Base-by-base conservation (phyloP, 2,888 invertebrate genomes). In the Nephrotoma appendiculata region DNA sequence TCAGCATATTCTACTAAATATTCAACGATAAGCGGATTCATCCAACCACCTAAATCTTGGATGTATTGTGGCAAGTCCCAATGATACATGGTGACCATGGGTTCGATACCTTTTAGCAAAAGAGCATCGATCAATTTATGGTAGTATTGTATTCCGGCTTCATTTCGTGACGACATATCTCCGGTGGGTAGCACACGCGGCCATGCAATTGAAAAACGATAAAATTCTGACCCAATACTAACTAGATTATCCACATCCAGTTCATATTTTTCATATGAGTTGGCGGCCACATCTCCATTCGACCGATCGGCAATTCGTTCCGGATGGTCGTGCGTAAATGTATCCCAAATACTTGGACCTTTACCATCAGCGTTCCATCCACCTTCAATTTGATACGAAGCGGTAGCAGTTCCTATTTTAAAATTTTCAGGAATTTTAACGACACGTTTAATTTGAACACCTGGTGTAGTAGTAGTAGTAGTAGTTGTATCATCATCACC, bases 141-240 rank as follows among this genome's bases (percentile, higher is more conserved):
- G 7, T 84, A 84, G n/a, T 84, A 84, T 42, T 84, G n/a, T 6
- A 84, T 43, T 42, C 84, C 84, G 0, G 41, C 42, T 42, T 84
- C n/a, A 42, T 84, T 84, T 12, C 94, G 90, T 15, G 91, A 90
- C 86, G 93, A 92, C 0, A 92, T 88, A 86, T 92, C 92, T 57
- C 94, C 94, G 41, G 92, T 93, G 0, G 95, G 94, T 85, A 95
- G 89, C 41, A 95, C 91, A 31, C 95, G 91, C 0, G 84, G 42
- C 84, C 41, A 42, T 6, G 42, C 43, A n/a, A 84, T 84, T n/a
- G 84, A 84, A n/a, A 84, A 84, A 42, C 84, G 41, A 84, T 84
- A 84, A 7, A 42, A 84, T 6, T 84, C 12, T 1, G 84, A 92
- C n/a, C 92, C 93, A 11, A 93, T 88, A 31, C 91, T 88, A 88